Percentiles rank a stretch among this genome's conserved stretches.
Conservation (phyloP, 2,888 invertebrate species). For the Blera fallax region DNA sequence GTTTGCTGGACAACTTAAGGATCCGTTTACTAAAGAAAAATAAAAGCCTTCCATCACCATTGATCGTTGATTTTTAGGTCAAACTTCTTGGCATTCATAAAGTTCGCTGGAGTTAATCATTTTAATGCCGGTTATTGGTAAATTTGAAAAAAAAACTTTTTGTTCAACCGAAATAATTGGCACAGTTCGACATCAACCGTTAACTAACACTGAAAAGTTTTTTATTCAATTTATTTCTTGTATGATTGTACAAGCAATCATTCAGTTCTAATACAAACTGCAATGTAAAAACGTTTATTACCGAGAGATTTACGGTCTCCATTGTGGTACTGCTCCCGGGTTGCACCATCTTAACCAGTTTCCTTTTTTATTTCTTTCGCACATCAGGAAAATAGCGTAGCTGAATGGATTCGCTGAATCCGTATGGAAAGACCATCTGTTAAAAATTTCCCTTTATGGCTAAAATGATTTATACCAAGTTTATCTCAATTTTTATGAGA, state of each 20-base stretch:
- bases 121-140: neutral
- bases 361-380: neutral
- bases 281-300: neutral
- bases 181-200: neutral
- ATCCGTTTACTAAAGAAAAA: too few species aligned
- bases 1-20: too few species aligned
- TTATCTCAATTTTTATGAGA: slow-evolving; percentile 1
- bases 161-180: neutral
- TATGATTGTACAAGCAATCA: neutral
- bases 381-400: neutral
- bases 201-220: neutral
- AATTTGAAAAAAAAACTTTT: neutral
- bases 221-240: neutral
- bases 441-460: slow-evolving; percentile 34
- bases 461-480: slow-evolving; percentile 10
- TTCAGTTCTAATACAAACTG: neutral
- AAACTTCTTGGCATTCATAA: neutral
- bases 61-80: neutral
- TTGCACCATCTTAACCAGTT: neutral
- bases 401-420: neutral
- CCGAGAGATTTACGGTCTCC: neutral
- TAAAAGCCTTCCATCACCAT: neutral
- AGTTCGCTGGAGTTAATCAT: neutral
- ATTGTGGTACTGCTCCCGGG: neutral
- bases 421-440: slow-evolving; percentile 14